These are phyloP conservation scores for Pterocles orientalis DNA, from an alignment of 2,113 vertebrate genomes.

Conservation along the genomic window DNA sequence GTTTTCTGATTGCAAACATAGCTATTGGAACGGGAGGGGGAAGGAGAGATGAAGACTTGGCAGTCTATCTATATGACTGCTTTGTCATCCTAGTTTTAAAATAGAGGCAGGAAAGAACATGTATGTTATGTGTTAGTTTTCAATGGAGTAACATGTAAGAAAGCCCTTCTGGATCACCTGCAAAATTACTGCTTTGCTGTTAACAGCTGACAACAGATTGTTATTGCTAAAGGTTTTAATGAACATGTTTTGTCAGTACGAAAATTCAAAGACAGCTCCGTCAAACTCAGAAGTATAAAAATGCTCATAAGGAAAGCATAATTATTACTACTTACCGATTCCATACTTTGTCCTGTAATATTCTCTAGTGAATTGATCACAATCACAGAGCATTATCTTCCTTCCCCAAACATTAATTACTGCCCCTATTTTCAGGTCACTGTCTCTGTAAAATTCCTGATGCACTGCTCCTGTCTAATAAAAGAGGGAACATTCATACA, in stretches of 20 bases:
- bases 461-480: conserved; percentile 82
- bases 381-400: conserved; percentile 84
- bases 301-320: conserved; percentile 4
- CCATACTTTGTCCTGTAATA: conserved; percentile 89
- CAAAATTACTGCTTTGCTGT: conserved; percentile 38
- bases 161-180: conserved; percentile 21
- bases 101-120: background rate
- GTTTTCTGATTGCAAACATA: conserved; percentile 22
- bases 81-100: conserved; percentile 4
- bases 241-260: conserved; percentile 32
- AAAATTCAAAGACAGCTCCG: conserved; percentile 50
- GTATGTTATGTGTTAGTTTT: background rate
- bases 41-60: background rate
- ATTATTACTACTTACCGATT: conserved; percentile 79
- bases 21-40: background rate
- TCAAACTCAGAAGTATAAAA: conserved; percentile 36
- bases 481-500: conserved; percentile 41
- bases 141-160: background rate
- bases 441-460: conserved; percentile 87
- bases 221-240: conserved; percentile 28
- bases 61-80: background rate
- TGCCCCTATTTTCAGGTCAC: conserved; percentile 84
- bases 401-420: conserved; percentile 91
- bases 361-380: conserved; percentile 91
- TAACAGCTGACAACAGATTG: conserved; percentile 32